Evolutionary conservation across 2,888 invertebrate species (phyloP).

Genomic region (Keiferia lycopersicella): DNA sequence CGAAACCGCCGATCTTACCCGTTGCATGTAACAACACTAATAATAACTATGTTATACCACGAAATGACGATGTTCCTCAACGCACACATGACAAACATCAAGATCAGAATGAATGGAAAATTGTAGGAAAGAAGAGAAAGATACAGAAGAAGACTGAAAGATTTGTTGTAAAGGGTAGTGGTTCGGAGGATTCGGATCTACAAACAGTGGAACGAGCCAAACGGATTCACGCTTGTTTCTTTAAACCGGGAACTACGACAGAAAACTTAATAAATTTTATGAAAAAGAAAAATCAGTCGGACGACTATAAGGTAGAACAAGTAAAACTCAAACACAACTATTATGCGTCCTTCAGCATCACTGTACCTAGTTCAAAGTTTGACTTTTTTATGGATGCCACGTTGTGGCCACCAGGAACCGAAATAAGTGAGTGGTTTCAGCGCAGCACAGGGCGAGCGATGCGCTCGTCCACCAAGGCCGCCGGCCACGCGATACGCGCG

Average conservation of each 20-base stretch:
- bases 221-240: slow-evolving; percentile 25
- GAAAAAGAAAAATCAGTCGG: background rate
- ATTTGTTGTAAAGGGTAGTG: slow-evolving; percentile 12
- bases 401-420: slow-evolving; percentile 25
- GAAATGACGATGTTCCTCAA: background rate
- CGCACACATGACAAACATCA: background rate
- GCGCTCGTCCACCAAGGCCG: slow-evolving; percentile 17
- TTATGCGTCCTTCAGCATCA: slow-evolving; percentile 25
- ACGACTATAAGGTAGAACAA: slow-evolving; percentile 2
- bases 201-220: slow-evolving; percentile 20
- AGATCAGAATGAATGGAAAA: background rate
- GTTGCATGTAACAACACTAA: background rate
- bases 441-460: slow-evolving; percentile 9
- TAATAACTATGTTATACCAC: background rate
- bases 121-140: background rate
- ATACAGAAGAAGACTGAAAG: background rate
- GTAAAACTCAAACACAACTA: slow-evolving; percentile 23
- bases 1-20: background rate
- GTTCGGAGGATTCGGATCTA: slow-evolving; percentile 3
- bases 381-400: slow-evolving; percentile 23
- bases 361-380: slow-evolving; percentile 19
- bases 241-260: slow-evolving; percentile 17
- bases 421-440: slow-evolving; percentile 27
- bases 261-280: slow-evolving; percentile 11
- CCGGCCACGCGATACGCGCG: background rate